Base-by-base conservation (phyloP, 2,888 invertebrate genomes). In the Mythimna albipuncta region DNA sequence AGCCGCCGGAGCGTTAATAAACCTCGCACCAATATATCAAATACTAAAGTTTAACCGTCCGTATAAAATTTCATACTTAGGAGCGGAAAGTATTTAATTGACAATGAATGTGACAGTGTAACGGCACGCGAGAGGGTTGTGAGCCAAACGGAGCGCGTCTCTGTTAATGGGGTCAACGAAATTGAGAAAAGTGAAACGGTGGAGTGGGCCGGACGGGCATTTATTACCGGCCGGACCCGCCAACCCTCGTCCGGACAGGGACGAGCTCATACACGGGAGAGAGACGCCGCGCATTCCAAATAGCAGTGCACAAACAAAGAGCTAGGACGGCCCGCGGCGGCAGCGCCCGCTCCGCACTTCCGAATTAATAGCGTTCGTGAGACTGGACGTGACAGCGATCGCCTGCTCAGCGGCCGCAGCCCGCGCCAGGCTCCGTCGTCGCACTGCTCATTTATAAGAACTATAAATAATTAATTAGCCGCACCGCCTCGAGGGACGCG, bases 181-280 rank as follows among this genome's bases (percentile, higher is more conserved):
- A 94, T 94, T 93, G 94, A 93, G 94, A 94, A 94, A 94, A 95
- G 94, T 94, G 93, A 93, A 94, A 93, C 89, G 91, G 86, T 87
- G 87, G 89, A 91, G 89, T 88, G 90, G 89, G 85, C 89, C 87
- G 89, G 90, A 88, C 90, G 88, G 89, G 89, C 90, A 91, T 93
- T 93, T 92, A 92, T 92, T 91, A 89, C 89, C 85, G 88, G 88
- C 84, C 85, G 87, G 87, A 85, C 83, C 87, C 85, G 81, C 84
- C 89, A 90, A 89, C 87, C 85, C 87, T 87, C 83, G 76, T 83
- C 80, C 73, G 79, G 82, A 88, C 84, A 85, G 88, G 85, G 88
- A 89, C 78, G 80, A 66, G 69, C 66, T 69, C 70, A 82, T 85
- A 81, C 85, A 77, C 64, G 58, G 71, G 68, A 87, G 72, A 76